Evolutionary conservation across 2,888 invertebrate genomes (phyloP), one percentile per base, ranked within the genome.

Genomic region (Zaprionus lineosus): DNA sequence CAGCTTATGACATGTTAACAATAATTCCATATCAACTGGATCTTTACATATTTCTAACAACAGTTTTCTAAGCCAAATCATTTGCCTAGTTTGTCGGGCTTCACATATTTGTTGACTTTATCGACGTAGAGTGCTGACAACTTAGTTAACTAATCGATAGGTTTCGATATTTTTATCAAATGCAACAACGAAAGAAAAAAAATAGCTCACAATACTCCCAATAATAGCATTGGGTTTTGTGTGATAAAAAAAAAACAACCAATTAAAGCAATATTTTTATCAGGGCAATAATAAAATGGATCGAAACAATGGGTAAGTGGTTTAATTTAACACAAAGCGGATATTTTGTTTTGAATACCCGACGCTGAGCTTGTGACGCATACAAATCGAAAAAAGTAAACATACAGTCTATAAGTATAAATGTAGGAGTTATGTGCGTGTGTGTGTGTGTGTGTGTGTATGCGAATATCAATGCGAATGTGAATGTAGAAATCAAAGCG

Each of bases 221-320:
- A 60, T 68, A 68, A 60, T 68, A 61, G 69, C 55, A 66, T 66
- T 75, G 63, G 60, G 51, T 50, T 59, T 57, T 76, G 39, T 58
- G 58, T 57, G 51, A 85, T 79, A 85, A 85, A 85, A 56, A n/a
- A 85, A 71, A 60, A 52, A 40, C 41, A 39, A 24, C 39, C 7
- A 65, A 48, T 18, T 26, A 29, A 48, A 61, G 34, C 34, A 70
- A 47, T 67, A 61, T 41, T 61, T 72, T 34, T 29, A 43, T 18
- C 15, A 61, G 37, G 39, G 8, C 24, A 46, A 26, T 31, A 19
- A 40, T n/a, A 82, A 55, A 74, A 88, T 88, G 88, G 88, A 88
- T 62, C 89, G 88, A 57, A 87, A 88, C 66, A 88, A 87, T 53
- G 88, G 88, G 88, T 88, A 71, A 85, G 87, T 73, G 21, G 1